These are phyloP conservation scores for Drosophila ironensis DNA, from an alignment of 1,140 invertebrate species.

Conservation along the genomic window DNA sequence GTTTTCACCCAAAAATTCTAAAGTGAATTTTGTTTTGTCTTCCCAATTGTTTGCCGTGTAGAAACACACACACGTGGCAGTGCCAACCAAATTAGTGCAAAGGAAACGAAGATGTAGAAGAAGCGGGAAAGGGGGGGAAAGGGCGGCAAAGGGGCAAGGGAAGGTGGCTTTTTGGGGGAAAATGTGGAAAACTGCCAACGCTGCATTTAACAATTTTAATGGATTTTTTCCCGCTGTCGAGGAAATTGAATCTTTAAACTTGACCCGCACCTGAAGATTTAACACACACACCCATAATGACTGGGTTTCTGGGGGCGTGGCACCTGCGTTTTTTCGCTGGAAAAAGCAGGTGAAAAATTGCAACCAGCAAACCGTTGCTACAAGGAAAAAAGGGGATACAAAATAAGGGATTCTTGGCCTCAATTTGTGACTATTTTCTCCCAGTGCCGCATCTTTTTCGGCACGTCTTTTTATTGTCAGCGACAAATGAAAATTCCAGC, in stretches of 20 bases:
- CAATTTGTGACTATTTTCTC: neutral
- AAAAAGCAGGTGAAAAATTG: constrained; percentile 30
- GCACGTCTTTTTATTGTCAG: constrained; percentile 62
- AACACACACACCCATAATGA: constrained; percentile 19
- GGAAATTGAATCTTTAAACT: constrained; percentile 51
- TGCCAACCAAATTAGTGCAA: constrained; percentile 70
- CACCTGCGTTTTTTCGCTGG: neutral
- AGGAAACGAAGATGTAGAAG: constrained; percentile 34
- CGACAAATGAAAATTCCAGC: constrained; percentile 72
- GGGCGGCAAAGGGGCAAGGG: neutral
- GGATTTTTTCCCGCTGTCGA: constrained; percentile 50
- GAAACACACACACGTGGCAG: constrained; percentile 18
- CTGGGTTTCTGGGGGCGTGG: neutral
- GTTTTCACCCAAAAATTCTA: too few relatives aligned
- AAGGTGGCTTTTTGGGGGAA: too few relatives aligned
- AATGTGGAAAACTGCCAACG: constrained; percentile 59
- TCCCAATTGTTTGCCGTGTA: neutral
- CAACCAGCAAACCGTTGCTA: constrained; percentile 11
- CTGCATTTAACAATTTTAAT: constrained; percentile 76
- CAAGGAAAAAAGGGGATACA: constrained; percentile 2
- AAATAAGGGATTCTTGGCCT: too few relatives aligned
- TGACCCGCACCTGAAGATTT: constrained; percentile 17
- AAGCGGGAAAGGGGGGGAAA: neutral
- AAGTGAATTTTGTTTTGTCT: neutral
- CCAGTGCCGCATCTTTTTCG: constrained; percentile 10